Evolutionary conservation across 2,888 invertebrate species (phyloP).

Genomic region (Scelioninae gen. 1): DNA sequence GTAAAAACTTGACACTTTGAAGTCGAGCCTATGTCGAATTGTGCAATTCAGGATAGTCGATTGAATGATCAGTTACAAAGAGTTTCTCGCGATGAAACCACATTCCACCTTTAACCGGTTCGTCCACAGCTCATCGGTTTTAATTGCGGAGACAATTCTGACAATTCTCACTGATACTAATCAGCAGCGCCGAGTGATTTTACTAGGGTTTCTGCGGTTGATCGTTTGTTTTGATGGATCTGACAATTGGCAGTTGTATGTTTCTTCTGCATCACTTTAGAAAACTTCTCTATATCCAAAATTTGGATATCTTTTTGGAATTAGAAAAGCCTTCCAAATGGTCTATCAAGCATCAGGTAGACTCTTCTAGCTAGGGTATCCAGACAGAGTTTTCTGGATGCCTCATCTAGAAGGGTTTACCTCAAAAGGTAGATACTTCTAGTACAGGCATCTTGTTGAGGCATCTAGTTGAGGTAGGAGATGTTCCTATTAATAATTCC

Average conservation of each 20-base stretch:
- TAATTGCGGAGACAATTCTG: conserved; percentile 65
- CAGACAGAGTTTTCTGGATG: too few relatives aligned
- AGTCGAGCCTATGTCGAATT: conserved; percentile 62
- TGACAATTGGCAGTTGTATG: background rate
- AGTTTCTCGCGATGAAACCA: conserved; percentile 79
- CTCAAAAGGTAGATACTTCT: too few relatives aligned
- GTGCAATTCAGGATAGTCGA: conserved; percentile 62
- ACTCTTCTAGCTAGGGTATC: too few relatives aligned
- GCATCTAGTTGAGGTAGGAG: too few relatives aligned
- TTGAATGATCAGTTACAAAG: conserved; percentile 79
- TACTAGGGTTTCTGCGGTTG: conserved; percentile 42
- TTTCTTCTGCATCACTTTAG: too few relatives aligned
- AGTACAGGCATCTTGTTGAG: too few relatives aligned
- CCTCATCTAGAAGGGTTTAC: too few relatives aligned
- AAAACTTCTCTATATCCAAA: too few relatives aligned
- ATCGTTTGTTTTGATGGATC: conserved; percentile 15
- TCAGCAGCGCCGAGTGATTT: conserved; percentile 49
- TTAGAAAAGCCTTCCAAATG: too few relatives aligned
- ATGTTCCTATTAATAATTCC: too few relatives aligned
- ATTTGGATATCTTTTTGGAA: too few relatives aligned
- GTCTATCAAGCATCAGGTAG: too few relatives aligned
- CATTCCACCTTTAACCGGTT: conserved; percentile 80
- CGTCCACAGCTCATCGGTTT: conserved; percentile 74
- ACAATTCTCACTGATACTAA: conserved; percentile 51
- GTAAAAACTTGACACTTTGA: conserved; percentile 67